Conservation (phyloP, 2,113 vertebrate species). For the Gallinago undulata region DNA sequence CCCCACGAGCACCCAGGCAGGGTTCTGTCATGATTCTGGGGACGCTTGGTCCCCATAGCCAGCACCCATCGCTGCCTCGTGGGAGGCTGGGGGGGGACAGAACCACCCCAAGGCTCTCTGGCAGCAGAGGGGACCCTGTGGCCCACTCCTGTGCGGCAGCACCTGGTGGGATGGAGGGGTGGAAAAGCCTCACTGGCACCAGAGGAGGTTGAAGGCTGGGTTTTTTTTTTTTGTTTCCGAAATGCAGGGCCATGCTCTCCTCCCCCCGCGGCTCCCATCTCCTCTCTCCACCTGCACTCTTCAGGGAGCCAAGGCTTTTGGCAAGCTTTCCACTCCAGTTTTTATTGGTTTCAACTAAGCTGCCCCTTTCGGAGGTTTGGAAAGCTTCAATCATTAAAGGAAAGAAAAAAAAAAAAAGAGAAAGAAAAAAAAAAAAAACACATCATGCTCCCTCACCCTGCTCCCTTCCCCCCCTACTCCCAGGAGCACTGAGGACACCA, state of each 20-base stretch:
- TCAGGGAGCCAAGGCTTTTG: constrained; percentile 77
- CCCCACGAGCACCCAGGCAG: neutral
- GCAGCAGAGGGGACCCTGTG: accelerated
- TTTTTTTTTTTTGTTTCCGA: neutral
- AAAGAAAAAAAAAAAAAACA: neutral
- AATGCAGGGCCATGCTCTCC: constrained; percentile 23
- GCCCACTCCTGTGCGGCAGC: accelerated
- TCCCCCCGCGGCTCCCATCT: constrained; percentile 69
- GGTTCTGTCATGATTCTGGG: accelerated
- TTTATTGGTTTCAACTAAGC: constrained; percentile 79
- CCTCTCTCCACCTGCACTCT: constrained; percentile 81
- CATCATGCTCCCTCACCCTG: neutral
- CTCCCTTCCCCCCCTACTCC: neutral
- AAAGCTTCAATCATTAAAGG: constrained; percentile 62
- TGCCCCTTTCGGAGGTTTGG: constrained; percentile 70
- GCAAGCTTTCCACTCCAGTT: constrained; percentile 69
- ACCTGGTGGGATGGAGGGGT: neutral
- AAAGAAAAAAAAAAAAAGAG: too few species aligned
- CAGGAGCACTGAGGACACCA: accelerated
- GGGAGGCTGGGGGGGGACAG: neutral
- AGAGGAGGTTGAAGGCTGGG: neutral
- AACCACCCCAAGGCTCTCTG: accelerated
- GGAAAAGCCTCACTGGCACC: neutral
- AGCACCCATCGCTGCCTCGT: neutral
- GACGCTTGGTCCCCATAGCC: accelerated